phyloP scores from a whole-genome alignment of 1,140 invertebrate genomes.

The Macrosteles quadrilineatus region DNA sequence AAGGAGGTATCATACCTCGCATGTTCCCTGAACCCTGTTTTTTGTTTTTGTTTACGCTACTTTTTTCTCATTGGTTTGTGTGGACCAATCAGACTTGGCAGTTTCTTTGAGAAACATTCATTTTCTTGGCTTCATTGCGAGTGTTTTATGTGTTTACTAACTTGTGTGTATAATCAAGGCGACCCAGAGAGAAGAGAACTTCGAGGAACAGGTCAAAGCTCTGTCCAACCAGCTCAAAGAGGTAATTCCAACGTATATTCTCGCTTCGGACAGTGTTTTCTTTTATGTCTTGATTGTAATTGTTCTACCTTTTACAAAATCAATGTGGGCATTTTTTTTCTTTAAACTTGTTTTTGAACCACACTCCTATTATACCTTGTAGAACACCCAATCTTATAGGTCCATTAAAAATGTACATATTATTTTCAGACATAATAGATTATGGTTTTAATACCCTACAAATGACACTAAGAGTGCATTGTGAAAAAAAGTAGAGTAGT shows the following conservation, averaged over 20 bases:
- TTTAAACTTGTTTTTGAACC: no score
- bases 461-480: no score
- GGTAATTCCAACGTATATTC: slow-evolving; percentile 60
- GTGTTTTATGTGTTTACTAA: slow-evolving; percentile 43
- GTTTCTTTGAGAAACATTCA: no score
- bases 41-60: slow-evolving; percentile 16
- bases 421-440: no score
- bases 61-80: neutral
- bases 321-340: no score
- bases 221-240: slow-evolving; percentile 91
- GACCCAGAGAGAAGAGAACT: slow-evolving; percentile 95
- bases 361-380: no score
- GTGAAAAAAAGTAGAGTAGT: no score
- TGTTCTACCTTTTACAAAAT: no score
- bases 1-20: slow-evolving; percentile 82
- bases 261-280: neutral
- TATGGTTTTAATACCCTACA: no score
- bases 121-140: slow-evolving; percentile 45
- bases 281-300: neutral
- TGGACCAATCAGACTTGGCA: neutral
- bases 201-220: slow-evolving; percentile 90
- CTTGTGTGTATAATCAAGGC: slow-evolving; percentile 62
- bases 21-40: slow-evolving; percentile 8
- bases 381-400: no score
- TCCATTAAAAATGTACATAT: no score